Base-by-base conservation (phyloP, 2,888 invertebrate genomes). In the Lepidochrysops patricia region DNA sequence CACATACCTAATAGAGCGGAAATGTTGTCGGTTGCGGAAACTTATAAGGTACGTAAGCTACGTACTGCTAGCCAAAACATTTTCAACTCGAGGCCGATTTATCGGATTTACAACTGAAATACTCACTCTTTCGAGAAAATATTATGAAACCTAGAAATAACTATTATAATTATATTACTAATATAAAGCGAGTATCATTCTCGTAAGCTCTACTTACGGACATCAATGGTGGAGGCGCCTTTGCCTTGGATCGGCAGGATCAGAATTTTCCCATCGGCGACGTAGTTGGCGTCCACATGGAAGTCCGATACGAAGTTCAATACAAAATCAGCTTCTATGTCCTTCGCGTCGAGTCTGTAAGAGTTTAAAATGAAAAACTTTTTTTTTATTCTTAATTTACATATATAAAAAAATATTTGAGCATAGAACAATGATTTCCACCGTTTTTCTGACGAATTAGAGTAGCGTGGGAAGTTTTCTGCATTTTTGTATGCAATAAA, bases 191-290 rank as follows among this genome's bases (percentile, higher is more conserved):
- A n/a, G 29, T 32, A 23, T 48, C 27, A 32, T 29, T 32, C 25
- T 23, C 32, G 15, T 19, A 32, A 37, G 48, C 12, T 27, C 37
- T 56, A n/a, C 90, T 86, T 77, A 91, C 91, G 71, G 43, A 83
- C 76, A 50, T 73, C 63, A 48, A 90, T 79, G 0, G 76, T 50
- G 1, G 89, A 83, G 63, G 87, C 84, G 5, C 91, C 91, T 1
- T 84, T 72, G 32, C 91, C 91, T 66, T 77, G 66, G 49, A 91
- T 89, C 0, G 91, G 90, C n/a, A 91, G 72, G 60, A 91, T 84
- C 0, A 91, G 74, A 48, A 91, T 84, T 66, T 79, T 78, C 1
- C 91, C 91, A 57, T 87, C 85, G 0, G 88, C 77, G 4, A 75
- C 79, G 69, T 91, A 91, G 35, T 87, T 75, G 2, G 89, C 88